These are phyloP conservation scores for Calidris pygmaea DNA, from an alignment of 2,113 vertebrate species.

Conservation along the genomic window DNA sequence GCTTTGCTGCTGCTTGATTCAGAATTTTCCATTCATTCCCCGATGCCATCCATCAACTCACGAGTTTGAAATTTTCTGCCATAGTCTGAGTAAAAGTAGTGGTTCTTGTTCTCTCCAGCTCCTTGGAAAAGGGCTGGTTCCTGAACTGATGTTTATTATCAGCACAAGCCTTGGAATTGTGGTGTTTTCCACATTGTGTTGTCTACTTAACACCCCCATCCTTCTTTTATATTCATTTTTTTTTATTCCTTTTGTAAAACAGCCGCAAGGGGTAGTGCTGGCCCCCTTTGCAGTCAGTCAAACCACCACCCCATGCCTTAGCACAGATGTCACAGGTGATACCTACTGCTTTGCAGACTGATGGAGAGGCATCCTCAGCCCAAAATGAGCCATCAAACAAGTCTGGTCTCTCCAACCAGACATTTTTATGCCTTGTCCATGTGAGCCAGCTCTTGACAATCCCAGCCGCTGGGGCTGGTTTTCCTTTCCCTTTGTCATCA, in stretches of 20 bases:
- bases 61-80: background rate
- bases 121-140: background rate
- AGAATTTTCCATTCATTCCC: background rate
- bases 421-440: background rate
- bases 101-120: background rate
- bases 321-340: rapidly evolving
- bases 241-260: background rate
- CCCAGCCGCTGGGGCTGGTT: background rate
- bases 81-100: background rate
- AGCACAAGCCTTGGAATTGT: background rate
- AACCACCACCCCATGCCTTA: rapidly evolving
- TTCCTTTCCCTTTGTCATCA: background rate
- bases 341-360: rapidly evolving
- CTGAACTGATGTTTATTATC: background rate
- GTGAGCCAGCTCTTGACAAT: background rate
- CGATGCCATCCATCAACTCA: background rate
- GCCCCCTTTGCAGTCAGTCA: background rate
- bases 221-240: background rate
- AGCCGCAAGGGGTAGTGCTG: background rate
- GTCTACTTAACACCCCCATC: background rate
- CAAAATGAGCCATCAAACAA: background rate
- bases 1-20: background rate
- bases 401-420: background rate
- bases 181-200: background rate
- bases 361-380: background rate